A percentile compares a stretch with the other conserved stretches of the same genome.
phyloP scores from a whole-genome alignment of 2,797 vertebrate genomes.

The Micropoecilia bifurca region DNA sequence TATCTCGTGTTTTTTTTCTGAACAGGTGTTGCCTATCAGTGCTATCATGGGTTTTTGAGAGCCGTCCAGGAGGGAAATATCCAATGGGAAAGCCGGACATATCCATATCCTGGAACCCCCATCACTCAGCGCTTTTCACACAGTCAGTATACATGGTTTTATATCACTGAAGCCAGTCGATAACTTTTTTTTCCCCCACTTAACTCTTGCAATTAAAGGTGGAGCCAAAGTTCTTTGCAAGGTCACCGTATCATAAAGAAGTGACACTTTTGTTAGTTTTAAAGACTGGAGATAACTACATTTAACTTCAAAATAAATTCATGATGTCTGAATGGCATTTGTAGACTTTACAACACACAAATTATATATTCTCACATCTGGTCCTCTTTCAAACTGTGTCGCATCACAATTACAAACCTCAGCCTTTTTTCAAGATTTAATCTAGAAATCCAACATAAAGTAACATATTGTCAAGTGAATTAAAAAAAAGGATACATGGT shows the following conservation, averaged over 20 bases:
- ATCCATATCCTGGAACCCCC: slow-evolving; percentile 99
- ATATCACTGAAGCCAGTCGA: not conserved
- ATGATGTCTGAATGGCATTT: not conserved
- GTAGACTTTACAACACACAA: not conserved
- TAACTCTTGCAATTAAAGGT: not conserved
- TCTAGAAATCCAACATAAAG: not conserved
- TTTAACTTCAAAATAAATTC: not conserved
- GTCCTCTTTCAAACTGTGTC: not conserved
- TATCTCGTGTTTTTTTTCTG: slow-evolving; percentile 14
- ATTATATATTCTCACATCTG: not conserved
- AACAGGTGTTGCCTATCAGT: slow-evolving; percentile 96
- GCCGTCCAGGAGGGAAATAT: slow-evolving; percentile 97
- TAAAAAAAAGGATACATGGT: not conserved
- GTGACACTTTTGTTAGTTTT: not conserved
- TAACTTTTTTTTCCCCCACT: not conserved
- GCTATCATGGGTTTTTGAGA: slow-evolving; percentile 97
- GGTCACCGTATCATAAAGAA: not conserved
- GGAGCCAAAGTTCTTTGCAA: not conserved
- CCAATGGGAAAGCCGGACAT: slow-evolving; percentile 99
- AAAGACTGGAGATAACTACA: not conserved
- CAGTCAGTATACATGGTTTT: slow-evolving; percentile 84
- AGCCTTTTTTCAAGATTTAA: not conserved
- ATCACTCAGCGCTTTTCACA: slow-evolving; percentile 99
- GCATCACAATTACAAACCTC: not conserved
- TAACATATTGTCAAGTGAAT: not conserved